Evolutionary conservation across 2,888 invertebrate genomes (phyloP).

Genomic region (Tachystola acroxantha): DNA sequence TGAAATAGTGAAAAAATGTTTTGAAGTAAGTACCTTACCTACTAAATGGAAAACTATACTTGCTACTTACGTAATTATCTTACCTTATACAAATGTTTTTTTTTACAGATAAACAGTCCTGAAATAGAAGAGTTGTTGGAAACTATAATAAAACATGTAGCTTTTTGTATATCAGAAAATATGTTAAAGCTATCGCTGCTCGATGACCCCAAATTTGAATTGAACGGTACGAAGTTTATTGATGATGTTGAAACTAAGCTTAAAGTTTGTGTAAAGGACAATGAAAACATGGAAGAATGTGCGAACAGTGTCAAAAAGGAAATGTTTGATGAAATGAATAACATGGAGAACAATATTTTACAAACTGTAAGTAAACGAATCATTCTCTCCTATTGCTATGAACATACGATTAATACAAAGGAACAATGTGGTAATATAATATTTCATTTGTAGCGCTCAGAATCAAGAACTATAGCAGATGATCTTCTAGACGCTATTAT

Average conservation of each 20-base stretch:
- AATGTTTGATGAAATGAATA: constrained; percentile 28
- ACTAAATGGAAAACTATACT: too few species aligned
- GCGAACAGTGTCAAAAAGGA: constrained; percentile 24
- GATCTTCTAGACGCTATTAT: constrained; percentile 30
- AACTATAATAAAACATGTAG: constrained; percentile 24
- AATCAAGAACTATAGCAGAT: constrained; percentile 27
- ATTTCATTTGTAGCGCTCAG: constrained; percentile 28
- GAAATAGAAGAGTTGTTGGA: constrained; percentile 26
- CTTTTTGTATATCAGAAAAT: constrained; percentile 29
- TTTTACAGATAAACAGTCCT: constrained; percentile 31
- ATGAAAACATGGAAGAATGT: constrained; percentile 30
- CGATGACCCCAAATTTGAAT: constrained; percentile 11
- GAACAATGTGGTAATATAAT: too few species aligned
- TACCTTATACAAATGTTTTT: constrained; percentile 1
- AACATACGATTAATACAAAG: too few species aligned
- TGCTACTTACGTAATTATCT: too few species aligned
- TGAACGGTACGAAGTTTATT: constrained; percentile 28
- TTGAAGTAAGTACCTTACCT: constrained; percentile 33
- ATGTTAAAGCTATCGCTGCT: constrained; percentile 19
- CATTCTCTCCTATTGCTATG: too few species aligned
- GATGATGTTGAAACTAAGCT: constrained; percentile 28
- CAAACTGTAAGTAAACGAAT: constrained; percentile 31
- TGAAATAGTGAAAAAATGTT: constrained; percentile 31
- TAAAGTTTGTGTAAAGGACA: constrained; percentile 22
- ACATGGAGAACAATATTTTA: constrained; percentile 25